phyloP scores from a whole-genome alignment of 1,140 invertebrate genomes.

The Lepidotrigona ventralis region DNA sequence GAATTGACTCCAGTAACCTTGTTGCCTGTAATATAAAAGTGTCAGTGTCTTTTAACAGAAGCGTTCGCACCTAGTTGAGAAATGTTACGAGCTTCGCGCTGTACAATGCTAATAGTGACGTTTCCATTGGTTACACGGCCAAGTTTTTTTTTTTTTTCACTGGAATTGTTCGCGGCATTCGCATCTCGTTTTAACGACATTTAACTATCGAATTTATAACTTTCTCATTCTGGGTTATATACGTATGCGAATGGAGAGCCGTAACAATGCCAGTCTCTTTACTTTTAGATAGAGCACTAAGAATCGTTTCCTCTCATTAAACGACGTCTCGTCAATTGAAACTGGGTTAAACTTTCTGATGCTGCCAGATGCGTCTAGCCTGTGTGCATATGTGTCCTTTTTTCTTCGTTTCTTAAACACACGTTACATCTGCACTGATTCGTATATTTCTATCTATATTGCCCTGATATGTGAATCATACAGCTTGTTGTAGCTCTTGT shows the following conservation, averaged over 20 bases:
- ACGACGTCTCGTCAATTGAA: slow-evolving; percentile 44
- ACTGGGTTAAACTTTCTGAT: slow-evolving; percentile 63
- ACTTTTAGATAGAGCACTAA: slow-evolving; percentile 36
- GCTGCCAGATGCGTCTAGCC: slow-evolving; percentile 40
- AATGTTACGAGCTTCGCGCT: neutral
- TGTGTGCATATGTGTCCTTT: neutral
- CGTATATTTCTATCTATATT: neutral
- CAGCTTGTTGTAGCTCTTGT: neutral
- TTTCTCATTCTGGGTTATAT: neutral
- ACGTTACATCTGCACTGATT: neutral
- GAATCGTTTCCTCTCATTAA: slow-evolving; percentile 41
- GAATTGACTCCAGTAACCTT: slow-evolving; percentile 69
- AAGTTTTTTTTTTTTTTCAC: neutral
- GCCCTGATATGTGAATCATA: neutral
- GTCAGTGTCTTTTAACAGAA: neutral
- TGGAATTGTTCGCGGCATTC: neutral
- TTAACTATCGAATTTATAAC: slow-evolving; percentile 14
- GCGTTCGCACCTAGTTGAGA: neutral
- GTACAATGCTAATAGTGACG: neutral
- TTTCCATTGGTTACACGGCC: neutral
- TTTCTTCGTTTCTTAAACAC: neutral
- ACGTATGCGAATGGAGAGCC: neutral
- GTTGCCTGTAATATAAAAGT: slow-evolving; percentile 35
- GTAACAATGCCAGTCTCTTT: slow-evolving; percentile 28
- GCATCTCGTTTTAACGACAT: neutral